These are phyloP conservation scores for Cheilosia grossa DNA, from an alignment of 2,888 invertebrate genomes.

Conservation along the genomic window DNA sequence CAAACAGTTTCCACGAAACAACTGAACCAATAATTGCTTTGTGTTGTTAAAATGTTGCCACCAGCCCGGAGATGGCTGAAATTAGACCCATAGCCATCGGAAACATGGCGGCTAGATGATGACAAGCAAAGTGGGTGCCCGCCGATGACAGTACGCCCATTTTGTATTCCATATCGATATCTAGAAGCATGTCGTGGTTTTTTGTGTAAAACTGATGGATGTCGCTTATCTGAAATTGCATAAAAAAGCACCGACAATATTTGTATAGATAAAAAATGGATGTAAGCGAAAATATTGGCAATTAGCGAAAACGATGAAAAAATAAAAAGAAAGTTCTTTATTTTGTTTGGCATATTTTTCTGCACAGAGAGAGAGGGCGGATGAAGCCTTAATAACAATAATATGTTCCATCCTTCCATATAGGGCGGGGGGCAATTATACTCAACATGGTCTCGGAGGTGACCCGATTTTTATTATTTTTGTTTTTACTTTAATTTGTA, in stretches of 20 bases:
- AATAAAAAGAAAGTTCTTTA: neutral
- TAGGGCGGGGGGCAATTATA: conserved; percentile 51
- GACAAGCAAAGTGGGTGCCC: conserved; percentile 65
- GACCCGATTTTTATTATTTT: conserved; percentile 20
- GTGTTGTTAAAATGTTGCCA: conserved; percentile 71
- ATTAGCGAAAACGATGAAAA: neutral
- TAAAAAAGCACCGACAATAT: conserved; percentile 3
- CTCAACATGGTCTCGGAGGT: conserved; percentile 45
- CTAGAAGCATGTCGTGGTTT: conserved; percentile 84
- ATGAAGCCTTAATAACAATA: conserved; percentile 22
- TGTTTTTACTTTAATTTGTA: conserved; percentile 60
- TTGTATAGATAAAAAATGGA: conserved; percentile 1
- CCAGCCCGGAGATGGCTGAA: conserved; percentile 46
- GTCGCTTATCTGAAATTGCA: conserved; percentile 86
- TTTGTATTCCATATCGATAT: conserved; percentile 83
- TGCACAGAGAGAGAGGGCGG: neutral
- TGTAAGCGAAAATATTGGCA: conserved; percentile 15
- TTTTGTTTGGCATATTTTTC: neutral
- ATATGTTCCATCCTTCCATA: conserved; percentile 16
- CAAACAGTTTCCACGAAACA: conserved; percentile 24
- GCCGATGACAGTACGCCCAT: conserved; percentile 80
- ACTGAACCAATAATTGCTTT: conserved; percentile 13
- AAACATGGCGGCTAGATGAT: conserved; percentile 64
- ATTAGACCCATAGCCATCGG: conserved; percentile 65
- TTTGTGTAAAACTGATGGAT: conserved; percentile 89